These are phyloP conservation scores for Panulirus ornatus DNA, from an alignment of 1,140 invertebrate species.

Conservation along the genomic window DNA sequence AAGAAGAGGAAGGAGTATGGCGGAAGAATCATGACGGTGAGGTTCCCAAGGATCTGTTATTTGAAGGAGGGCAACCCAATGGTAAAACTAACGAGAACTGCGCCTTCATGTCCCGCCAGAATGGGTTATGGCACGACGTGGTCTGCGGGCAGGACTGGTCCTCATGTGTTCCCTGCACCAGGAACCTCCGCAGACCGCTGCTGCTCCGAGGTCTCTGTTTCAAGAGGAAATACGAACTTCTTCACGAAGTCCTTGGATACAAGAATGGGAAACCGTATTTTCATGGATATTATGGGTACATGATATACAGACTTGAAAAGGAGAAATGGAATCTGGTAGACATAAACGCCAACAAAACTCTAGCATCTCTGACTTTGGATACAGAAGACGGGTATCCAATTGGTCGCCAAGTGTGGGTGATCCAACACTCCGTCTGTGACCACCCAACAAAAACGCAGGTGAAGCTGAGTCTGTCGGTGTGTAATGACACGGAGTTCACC, in stretches of 20 bases:
- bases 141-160: constrained; percentile 13
- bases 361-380: constrained; percentile 16
- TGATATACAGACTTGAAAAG: constrained; percentile 14
- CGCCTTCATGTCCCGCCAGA: constrained; percentile 25
- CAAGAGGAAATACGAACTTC: background rate
- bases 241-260: constrained; percentile 53
- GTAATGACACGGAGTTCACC: constrained; percentile 52
- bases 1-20: constrained; percentile 40
- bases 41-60: background rate
- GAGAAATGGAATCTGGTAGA: constrained; percentile 19
- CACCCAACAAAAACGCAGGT: background rate
- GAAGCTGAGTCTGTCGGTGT: constrained; percentile 46
- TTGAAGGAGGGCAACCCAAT: constrained; percentile 29
- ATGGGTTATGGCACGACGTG: constrained; percentile 26
- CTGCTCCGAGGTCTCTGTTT: constrained; percentile 61
- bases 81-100: constrained; percentile 38
- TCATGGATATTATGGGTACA: constrained; percentile 60
- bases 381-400: constrained; percentile 35
- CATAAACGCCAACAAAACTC: background rate
- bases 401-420: constrained; percentile 1
- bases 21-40: constrained; percentile 35
- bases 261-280: constrained; percentile 48
- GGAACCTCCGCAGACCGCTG: background rate
- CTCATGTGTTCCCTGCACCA: constrained; percentile 30
- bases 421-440: background rate